Percentiles rank a stretch among this genome's conserved stretches.
phyloP scores from a whole-genome alignment of 2,797 vertebrate genomes.

The Bovichtus diacanthus region DNA sequence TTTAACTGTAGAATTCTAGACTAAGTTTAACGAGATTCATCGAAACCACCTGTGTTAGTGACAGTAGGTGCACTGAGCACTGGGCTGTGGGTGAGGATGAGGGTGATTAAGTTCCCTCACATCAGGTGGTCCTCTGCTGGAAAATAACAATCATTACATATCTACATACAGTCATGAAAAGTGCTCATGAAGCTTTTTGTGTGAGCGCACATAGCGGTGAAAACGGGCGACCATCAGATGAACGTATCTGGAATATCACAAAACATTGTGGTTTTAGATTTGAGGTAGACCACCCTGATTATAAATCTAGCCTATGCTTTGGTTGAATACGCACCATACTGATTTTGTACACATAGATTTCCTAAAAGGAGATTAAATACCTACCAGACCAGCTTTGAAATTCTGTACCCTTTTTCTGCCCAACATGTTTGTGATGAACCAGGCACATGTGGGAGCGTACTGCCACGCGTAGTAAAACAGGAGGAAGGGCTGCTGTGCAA shows the following conservation, averaged over 20 bases:
- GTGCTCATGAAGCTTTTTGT: not conserved
- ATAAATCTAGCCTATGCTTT: not conserved
- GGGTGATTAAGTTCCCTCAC: not conserved
- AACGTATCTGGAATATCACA: too few species aligned
- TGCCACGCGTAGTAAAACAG: constrained; percentile 90
- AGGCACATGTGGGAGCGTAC: constrained; percentile 90
- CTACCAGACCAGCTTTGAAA: constrained; percentile 92
- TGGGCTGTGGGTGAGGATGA: not conserved
- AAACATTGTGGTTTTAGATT: not conserved
- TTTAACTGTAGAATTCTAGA: too few species aligned
- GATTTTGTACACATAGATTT: not conserved
- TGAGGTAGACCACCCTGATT: not conserved
- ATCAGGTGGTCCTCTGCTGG: not conserved
- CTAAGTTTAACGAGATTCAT: not conserved
- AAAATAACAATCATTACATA: too few species aligned
- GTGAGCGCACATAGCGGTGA: not conserved
- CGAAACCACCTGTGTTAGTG: not conserved
- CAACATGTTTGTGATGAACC: constrained; percentile 84
- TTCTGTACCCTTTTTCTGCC: constrained; percentile 90
- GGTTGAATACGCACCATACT: not conserved
- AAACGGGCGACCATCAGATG: not conserved
- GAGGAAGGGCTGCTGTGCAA: constrained; percentile 90
- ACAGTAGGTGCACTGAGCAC: not conserved
- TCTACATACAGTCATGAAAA: too few species aligned
- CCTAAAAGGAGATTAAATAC: constrained; percentile 48